Percentiles rank a stretch among this genome's conserved stretches.
Conservation (phyloP, 2,113 vertebrate genomes). For the Ammodytes marinus region DNA sequence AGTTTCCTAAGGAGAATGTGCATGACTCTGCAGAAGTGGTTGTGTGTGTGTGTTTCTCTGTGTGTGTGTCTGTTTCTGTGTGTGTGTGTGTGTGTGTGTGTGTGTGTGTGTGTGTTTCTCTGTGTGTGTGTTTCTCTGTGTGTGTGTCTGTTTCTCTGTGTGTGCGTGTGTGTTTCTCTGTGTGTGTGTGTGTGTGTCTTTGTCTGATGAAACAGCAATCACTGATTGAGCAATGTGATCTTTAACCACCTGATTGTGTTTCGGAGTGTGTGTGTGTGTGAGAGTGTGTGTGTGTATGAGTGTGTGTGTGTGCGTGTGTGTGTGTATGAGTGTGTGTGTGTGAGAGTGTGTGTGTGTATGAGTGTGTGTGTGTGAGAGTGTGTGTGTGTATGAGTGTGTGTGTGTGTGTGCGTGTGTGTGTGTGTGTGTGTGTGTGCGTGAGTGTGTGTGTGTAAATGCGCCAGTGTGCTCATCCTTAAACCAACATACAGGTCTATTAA, state of each 20-base stretch:
- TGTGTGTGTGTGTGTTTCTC: neutral
- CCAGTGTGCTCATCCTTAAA: constrained; percentile 40
- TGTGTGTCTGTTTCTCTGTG: too few relatives aligned
- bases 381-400: constrained; percentile 10
- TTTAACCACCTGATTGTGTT: neutral
- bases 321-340: constrained; percentile 11
- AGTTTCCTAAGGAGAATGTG: neutral
- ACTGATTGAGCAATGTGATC: constrained; percentile 22
- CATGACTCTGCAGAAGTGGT: neutral
- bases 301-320: constrained; percentile 16
- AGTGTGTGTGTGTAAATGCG: constrained; percentile 25
- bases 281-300: constrained; percentile 1
- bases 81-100: too few relatives aligned
- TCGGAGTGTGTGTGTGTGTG: neutral
- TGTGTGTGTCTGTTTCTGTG: too few relatives aligned
- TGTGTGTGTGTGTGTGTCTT: constrained; percentile 1
- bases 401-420: constrained; percentile 5
- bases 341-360: constrained; percentile 17
- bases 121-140: too few relatives aligned
- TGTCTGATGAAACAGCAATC: constrained; percentile 12
- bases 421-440: constrained; percentile 11
- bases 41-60: too few relatives aligned
- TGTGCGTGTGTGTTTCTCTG: too few relatives aligned
- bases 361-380: neutral
- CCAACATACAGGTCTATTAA: constrained; percentile 69